Percentiles rank a stretch among this genome's conserved stretches.
phyloP scores from a whole-genome alignment of 2,113 vertebrate genomes.

The Lasiurus cinereus region DNA sequence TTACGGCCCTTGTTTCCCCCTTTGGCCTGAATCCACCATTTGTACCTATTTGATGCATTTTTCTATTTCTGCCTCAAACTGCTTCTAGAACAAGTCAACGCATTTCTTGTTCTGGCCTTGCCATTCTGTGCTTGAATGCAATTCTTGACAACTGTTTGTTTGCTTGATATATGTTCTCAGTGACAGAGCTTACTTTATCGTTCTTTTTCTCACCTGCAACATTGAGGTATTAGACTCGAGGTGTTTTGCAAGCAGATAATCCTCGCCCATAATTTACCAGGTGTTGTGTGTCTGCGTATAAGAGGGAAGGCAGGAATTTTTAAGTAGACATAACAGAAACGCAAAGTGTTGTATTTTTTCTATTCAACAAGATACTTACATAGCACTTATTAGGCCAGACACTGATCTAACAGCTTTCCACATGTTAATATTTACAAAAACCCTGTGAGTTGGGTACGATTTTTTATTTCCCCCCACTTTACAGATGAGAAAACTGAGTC shows the following conservation, averaged over 20 bases:
- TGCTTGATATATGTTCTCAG: not conserved
- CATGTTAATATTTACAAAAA: not conserved
- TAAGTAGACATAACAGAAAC: not conserved
- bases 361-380: not conserved
- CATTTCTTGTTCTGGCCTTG: not conserved
- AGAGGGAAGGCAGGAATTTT: not conserved
- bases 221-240: not conserved
- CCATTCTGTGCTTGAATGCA: not conserved
- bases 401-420: constrained; percentile 1
- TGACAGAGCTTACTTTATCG: not conserved
- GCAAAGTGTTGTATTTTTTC: not conserved
- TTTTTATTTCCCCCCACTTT: not conserved
- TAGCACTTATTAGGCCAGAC: not conserved
- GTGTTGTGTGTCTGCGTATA: not conserved
- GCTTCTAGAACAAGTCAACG: not conserved
- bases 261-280: not conserved
- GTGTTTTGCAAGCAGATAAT: constrained; percentile 4
- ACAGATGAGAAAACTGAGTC: not conserved
- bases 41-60: not conserved
- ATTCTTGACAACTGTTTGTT: not conserved
- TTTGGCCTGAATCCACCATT: not conserved
- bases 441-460: not conserved
- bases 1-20: not conserved
- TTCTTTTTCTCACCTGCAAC: not conserved
- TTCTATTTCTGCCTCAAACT: not conserved